phyloP scores from a whole-genome alignment of 2,113 vertebrate species.

The Isichthys henryi region DNA sequence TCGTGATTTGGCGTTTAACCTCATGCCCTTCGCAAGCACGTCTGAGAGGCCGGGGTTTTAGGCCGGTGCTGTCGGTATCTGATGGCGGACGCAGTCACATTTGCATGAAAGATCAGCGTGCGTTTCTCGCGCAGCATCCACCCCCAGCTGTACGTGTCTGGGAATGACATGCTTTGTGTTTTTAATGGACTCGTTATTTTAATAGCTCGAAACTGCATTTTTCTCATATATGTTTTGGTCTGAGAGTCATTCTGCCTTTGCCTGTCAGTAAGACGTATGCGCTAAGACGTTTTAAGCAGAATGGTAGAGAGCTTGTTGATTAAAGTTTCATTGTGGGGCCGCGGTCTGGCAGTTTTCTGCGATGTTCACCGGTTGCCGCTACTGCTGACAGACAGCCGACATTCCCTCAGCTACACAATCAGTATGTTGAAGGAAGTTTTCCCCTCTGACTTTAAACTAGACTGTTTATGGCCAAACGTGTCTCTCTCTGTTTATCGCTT shows the following conservation, averaged over 20 bases:
- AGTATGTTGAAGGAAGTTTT: background rate
- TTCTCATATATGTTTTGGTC: background rate
- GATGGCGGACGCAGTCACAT: background rate
- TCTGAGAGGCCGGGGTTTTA: slow-evolving; percentile 20
- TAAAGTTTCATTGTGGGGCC: background rate
- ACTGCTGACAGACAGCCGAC: background rate
- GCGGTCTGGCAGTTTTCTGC: background rate
- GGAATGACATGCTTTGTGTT: background rate
- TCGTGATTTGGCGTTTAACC: slow-evolving; percentile 59
- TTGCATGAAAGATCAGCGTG: background rate
- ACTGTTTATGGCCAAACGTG: background rate
- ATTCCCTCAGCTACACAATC: background rate
- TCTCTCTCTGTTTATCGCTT: background rate
- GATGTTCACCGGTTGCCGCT: background rate
- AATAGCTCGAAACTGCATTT: background rate
- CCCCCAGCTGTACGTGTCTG: background rate
- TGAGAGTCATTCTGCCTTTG: background rate
- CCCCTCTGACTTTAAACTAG: background rate
- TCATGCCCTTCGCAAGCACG: slow-evolving; percentile 30
- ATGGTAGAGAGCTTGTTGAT: background rate
- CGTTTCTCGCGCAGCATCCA: background rate
- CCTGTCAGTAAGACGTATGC: background rate
- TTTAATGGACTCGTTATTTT: background rate
- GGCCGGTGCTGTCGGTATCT: background rate
- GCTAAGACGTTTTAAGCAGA: background rate